Base-by-base conservation (phyloP, 1,140 invertebrate genomes). In the Dendroctonus ponderosae region DNA sequence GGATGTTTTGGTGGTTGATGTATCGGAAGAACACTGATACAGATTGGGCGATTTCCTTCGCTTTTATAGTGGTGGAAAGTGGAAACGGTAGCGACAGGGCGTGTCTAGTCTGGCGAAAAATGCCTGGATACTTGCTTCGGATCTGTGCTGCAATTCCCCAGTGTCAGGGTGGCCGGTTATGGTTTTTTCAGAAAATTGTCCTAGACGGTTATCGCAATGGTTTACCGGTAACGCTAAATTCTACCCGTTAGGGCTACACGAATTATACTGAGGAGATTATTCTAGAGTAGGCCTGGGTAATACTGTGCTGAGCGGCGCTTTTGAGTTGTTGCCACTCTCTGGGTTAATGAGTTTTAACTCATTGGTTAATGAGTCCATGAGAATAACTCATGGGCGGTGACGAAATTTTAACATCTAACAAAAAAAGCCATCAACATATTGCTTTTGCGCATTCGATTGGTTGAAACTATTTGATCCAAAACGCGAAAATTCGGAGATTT, bases 11-110 rank as follows among this genome's bases (percentile, higher is more conserved):
- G 9, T 53, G 39, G 40, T 61, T 15, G 38, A 54, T 42, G 44
- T n/a, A n/a, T 63, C 61, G 50, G 42, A 63, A 63, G 61, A 63
- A 63, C 38, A 63, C 61, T 63, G 61, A 63, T 63, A 54, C 14
- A 14, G 9, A 40, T 26, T 38, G 7, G 59, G 37, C 48, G 51
- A 50, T 61, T 46, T 49, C 26, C 12, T 51, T 6, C 11, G 15
- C 39, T 62, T 62, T 43, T 62, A 62, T 62, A 62, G 49, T 54
- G 49, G 61, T 52, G 49, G 53, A n/a, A 56, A n/a, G 37, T 53
- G 7, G 7, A 57, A 52, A 52, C 50, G 50, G 53, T 41, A 39
- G 37, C 15, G 44, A 46, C 44, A 52, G 15, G n/a, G n/a, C 37
- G 53, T 46, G 44, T 14, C 9, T 9, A 46, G 44, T 46, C 15